Evolutionary conservation across 2,113 vertebrate species (phyloP).

Genomic region (Poeciliopsis occidentalis): DNA sequence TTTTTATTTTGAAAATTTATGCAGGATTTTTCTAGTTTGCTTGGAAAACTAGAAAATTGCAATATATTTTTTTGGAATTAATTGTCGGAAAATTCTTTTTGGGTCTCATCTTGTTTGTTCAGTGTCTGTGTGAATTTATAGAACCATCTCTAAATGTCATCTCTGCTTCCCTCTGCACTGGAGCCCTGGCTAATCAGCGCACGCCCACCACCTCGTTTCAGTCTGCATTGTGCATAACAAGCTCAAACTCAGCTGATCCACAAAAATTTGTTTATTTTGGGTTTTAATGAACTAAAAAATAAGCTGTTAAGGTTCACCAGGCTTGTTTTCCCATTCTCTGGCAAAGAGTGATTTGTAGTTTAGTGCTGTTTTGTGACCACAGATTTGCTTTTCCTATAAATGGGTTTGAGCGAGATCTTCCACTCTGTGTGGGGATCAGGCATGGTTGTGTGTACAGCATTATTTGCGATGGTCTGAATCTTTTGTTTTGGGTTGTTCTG

Average conservation of each 20-base stretch:
- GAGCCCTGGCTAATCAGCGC: constrained; percentile 13
- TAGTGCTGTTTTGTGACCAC: neutral
- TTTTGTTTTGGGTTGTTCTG: neutral
- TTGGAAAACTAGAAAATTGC: neutral
- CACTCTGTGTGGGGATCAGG: neutral
- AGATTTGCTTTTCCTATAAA: neutral
- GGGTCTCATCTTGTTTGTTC: neutral
- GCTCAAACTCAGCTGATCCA: constrained; percentile 12
- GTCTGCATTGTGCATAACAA: constrained; percentile 10
- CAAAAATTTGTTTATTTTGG: constrained; percentile 6
- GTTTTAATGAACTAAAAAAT: constrained; percentile 5
- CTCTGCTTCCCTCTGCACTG: constrained; percentile 11
- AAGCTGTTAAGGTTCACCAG: neutral
- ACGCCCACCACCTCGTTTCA: constrained; percentile 19
- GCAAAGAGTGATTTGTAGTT: neutral
- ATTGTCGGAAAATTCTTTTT: neutral
- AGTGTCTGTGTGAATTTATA: constrained; percentile 10
- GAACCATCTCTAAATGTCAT: constrained; percentile 31
- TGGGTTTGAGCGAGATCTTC: neutral
- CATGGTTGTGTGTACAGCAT: neutral
- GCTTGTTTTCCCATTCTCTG: constrained; percentile 4
- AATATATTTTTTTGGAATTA: too few species aligned
- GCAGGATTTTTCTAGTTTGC: neutral
- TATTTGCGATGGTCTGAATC: neutral
- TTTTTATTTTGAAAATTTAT: neutral